These are phyloP conservation scores for Datnioides undecimradiatus DNA, from an alignment of 2,113 vertebrate species.

Conservation along the genomic window DNA sequence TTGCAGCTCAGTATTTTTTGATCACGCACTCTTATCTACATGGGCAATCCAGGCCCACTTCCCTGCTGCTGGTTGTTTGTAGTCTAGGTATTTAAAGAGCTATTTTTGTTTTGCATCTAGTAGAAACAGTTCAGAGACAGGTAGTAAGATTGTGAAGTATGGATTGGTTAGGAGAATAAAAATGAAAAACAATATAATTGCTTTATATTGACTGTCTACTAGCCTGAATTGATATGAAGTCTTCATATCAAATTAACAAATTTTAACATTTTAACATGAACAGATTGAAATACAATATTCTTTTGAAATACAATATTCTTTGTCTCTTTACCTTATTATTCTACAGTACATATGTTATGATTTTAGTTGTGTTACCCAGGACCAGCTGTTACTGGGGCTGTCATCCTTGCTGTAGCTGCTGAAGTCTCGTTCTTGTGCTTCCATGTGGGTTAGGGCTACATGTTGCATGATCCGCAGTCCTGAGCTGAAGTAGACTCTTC, in stretches of 20 bases:
- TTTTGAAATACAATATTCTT: too few species aligned
- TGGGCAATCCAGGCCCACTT: neutral
- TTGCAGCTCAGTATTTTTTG: neutral
- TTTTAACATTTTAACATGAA: too few species aligned
- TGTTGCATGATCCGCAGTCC: constrained; percentile 5
- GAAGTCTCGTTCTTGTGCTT: constrained; percentile 45
- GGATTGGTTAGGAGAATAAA: neutral
- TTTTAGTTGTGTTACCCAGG: constrained; percentile 76
- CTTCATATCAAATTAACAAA: too few species aligned
- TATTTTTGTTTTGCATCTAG: neutral
- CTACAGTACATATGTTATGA: neutral
- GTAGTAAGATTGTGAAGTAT: neutral
- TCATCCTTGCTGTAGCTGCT: constrained; percentile 51
- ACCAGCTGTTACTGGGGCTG: constrained; percentile 72
- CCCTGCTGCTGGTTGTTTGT: neutral
- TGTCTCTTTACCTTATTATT: neutral
- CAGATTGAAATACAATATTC: too few species aligned
- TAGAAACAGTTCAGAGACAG: neutral
- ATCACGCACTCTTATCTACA: neutral
- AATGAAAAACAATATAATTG: neutral
- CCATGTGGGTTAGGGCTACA: constrained; percentile 66
- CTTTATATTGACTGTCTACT: neutral
- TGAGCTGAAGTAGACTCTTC: neutral
- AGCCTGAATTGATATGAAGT: too few species aligned
- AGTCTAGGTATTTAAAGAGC: neutral